Evolutionary conservation across 53 echinoderm and acorn worm species (phyloP).

Genomic region (Apostichopus leukothele): DNA sequence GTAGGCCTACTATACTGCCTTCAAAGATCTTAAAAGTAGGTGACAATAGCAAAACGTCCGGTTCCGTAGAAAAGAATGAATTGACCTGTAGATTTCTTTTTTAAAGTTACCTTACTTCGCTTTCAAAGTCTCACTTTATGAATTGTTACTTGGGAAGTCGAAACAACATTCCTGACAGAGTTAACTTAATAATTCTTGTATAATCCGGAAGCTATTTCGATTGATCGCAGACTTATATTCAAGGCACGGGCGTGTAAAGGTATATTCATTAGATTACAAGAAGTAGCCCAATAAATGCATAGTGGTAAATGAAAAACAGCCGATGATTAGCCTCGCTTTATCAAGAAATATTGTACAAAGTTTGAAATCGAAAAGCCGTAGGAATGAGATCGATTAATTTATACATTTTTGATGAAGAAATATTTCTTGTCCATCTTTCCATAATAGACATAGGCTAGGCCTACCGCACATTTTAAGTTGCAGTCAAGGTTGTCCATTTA

Average conservation of each 20-base stretch:
- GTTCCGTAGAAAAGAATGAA: no score
- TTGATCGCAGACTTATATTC: not conserved
- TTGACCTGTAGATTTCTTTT: no score
- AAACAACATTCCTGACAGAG: no score
- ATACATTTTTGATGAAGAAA: not conserved
- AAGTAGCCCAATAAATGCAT: not conserved
- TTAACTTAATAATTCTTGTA: not conserved
- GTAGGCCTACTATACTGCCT: no score
- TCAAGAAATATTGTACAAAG: not conserved
- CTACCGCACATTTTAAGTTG: conserved; percentile 6
- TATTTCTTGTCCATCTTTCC: not conserved
- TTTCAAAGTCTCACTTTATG: no score
- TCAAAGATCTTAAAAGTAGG: no score
- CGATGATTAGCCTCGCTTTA: not conserved
- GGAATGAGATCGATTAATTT: conserved; percentile 6
- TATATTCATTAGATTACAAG: not conserved
- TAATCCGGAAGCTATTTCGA: not conserved
- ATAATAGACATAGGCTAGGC: not conserved
- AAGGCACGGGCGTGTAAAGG: not conserved
- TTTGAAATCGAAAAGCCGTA: not conserved
- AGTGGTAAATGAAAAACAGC: not conserved
- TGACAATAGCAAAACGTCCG: no score
- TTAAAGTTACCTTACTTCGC: no score
- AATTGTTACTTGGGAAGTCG: no score
- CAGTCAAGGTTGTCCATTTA: not conserved